phyloP scores from a whole-genome alignment of 2,888 invertebrate genomes.

The Eulithis testata region DNA sequence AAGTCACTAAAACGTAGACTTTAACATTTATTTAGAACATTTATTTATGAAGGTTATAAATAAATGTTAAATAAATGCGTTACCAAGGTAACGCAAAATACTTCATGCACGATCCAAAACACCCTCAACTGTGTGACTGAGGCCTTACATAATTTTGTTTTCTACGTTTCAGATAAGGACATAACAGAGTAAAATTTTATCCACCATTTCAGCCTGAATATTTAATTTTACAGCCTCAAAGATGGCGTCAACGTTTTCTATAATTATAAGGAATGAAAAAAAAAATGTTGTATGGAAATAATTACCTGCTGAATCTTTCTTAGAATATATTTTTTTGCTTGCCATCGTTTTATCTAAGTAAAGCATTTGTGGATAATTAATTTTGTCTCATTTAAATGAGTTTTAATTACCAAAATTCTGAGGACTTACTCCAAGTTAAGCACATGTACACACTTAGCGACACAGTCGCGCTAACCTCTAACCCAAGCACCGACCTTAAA shows the following conservation, averaged over 20 bases:
- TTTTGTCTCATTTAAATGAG: no score
- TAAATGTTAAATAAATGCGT: no score
- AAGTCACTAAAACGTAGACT: no score
- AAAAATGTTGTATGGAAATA: slow-evolving; percentile 1
- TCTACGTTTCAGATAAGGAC: slow-evolving; percentile 30
- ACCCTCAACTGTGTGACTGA: background rate
- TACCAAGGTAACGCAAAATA: no score
- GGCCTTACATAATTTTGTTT: slow-evolving; percentile 25
- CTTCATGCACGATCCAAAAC: background rate
- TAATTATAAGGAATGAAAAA: slow-evolving; percentile 21
- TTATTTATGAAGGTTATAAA: no score
- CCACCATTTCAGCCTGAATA: slow-evolving; percentile 28
- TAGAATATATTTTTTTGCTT: background rate
- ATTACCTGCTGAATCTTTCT: background rate
- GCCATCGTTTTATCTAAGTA: background rate
- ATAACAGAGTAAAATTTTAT: slow-evolving; percentile 30
- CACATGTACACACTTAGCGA: no score
- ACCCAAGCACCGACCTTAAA: no score
- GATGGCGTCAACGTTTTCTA: slow-evolving; percentile 16
- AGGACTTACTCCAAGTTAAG: no score
- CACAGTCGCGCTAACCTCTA: no score
- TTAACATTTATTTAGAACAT: no score
- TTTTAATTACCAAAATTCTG: no score
- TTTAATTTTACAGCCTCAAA: slow-evolving; percentile 29
- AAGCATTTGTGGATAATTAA: no score